A percentile compares a stretch with the other conserved stretches of the same genome.
These are phyloP conservation scores for Eptesicus fuscus DNA, from an alignment of 2,113 vertebrate genomes.

Conservation along the genomic window DNA sequence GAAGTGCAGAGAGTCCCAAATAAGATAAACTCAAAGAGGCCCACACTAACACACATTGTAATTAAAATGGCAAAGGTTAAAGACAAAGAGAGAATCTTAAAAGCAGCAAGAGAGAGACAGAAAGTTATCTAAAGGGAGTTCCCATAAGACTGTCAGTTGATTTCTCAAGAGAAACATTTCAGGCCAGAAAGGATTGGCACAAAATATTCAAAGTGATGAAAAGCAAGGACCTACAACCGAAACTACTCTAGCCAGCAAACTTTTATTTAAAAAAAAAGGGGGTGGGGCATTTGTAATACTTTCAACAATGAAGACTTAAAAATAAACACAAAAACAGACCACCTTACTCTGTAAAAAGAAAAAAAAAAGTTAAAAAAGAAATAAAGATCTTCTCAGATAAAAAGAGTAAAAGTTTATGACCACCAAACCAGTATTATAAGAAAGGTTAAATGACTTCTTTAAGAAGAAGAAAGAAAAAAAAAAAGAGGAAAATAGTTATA, in stretches of 20 bases:
- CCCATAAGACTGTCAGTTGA: background rate
- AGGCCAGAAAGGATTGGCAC: background rate
- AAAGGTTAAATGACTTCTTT: background rate
- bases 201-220: background rate
- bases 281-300: too few species aligned
- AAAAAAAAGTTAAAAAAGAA: background rate
- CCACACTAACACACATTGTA: background rate
- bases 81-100: background rate
- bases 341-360: too few species aligned
- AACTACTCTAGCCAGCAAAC: background rate
- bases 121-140: background rate
- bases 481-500: background rate
- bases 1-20: background rate
- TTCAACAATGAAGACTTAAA: too few species aligned
- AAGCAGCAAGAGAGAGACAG: background rate
- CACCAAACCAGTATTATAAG: background rate
- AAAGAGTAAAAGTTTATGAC: background rate
- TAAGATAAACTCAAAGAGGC: background rate
- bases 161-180: background rate
- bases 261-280: background rate
- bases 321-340: too few species aligned
- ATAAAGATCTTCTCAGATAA: background rate
- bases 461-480: background rate
- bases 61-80: background rate
- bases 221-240: background rate